Conservation (phyloP, 2,888 invertebrate genomes). For the Fragum fragum region DNA sequence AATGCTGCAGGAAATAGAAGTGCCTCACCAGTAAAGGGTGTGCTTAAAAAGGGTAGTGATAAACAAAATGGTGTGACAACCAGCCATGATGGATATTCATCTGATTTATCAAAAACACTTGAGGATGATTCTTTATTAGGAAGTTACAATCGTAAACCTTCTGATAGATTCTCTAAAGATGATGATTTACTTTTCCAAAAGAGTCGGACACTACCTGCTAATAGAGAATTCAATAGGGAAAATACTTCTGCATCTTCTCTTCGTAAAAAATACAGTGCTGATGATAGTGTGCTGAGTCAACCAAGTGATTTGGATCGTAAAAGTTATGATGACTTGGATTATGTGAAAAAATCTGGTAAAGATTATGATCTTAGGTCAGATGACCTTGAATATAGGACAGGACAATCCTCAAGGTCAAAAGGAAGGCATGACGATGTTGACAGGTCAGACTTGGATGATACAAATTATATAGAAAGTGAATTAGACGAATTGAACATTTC, state of each 20-base stretch:
- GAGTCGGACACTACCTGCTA: conserved; percentile 37
- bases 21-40: conserved; percentile 72
- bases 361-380: conserved; percentile 44
- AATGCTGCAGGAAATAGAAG: conserved; percentile 57
- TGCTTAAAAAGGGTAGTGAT: conserved; percentile 64
- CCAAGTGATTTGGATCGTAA: conserved; percentile 66
- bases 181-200: conserved; percentile 58
- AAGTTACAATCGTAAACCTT: conserved; percentile 50
- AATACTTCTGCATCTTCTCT: conserved; percentile 41
- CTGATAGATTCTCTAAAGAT: conserved; percentile 59
- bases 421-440: conserved; percentile 47
- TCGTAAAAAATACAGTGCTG: conserved; percentile 60
- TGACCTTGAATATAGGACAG: conserved; percentile 46
- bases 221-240: conserved; percentile 27
- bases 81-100: conserved; percentile 57
- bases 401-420: conserved; percentile 48
- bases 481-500: conserved; percentile 80
- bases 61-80: conserved; percentile 47
- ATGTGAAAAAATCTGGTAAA: conserved; percentile 42
- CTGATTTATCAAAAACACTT: conserved; percentile 70
- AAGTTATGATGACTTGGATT: conserved; percentile 51
- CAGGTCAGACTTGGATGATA: conserved; percentile 72
- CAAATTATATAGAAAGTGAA: conserved; percentile 76
- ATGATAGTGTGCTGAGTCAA: conserved; percentile 72
- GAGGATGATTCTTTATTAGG: conserved; percentile 64